Conservation (phyloP, 2,797 vertebrate species). For the Micromesistius poutassou region DNA sequence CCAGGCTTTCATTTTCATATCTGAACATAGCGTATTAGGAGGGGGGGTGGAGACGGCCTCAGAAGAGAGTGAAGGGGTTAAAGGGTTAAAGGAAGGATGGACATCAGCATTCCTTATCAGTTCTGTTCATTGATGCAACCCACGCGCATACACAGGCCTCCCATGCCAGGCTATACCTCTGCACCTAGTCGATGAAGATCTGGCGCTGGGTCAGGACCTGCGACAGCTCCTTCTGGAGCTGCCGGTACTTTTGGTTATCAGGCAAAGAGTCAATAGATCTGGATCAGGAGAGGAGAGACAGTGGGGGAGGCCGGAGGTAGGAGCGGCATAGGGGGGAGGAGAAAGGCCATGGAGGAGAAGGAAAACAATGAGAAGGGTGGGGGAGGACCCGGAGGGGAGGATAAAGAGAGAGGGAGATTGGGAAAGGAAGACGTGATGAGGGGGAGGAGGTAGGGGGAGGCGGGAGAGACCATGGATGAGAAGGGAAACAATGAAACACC, state of each 20-base stretch:
- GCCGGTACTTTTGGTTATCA: slow-evolving; percentile 98
- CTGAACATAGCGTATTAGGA: background rate
- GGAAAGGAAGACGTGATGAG: slow-evolving; percentile 7
- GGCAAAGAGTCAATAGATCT: slow-evolving; percentile 99
- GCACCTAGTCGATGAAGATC: slow-evolving; percentile 97
- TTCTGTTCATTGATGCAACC: background rate
- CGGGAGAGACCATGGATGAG: background rate
- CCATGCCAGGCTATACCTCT: slow-evolving; percentile 82
- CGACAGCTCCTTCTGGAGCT: slow-evolving; percentile 98
- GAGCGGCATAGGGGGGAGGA: slow-evolving; percentile 7
- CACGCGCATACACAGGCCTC: background rate
- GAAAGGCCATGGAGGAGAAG: background rate
- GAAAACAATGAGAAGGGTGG: slow-evolving; percentile 9
- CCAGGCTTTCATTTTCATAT: background rate
- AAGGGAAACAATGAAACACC: slow-evolving; percentile 5
- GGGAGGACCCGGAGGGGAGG: background rate
- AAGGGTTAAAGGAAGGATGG: background rate
- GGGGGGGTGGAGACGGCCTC: background rate
- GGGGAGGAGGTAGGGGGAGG: slow-evolving; percentile 2
- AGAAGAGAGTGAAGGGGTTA: background rate
- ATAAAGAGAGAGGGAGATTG: background rate
- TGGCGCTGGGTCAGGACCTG: slow-evolving; percentile 99
- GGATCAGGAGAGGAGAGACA: slow-evolving; percentile 53
- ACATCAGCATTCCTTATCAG: background rate
- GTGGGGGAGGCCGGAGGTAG: slow-evolving; percentile 13